Percentiles rank a stretch among this genome's conserved stretches.
phyloP scores from a whole-genome alignment of 2,888 invertebrate genomes.

The Tridacna gigas region DNA sequence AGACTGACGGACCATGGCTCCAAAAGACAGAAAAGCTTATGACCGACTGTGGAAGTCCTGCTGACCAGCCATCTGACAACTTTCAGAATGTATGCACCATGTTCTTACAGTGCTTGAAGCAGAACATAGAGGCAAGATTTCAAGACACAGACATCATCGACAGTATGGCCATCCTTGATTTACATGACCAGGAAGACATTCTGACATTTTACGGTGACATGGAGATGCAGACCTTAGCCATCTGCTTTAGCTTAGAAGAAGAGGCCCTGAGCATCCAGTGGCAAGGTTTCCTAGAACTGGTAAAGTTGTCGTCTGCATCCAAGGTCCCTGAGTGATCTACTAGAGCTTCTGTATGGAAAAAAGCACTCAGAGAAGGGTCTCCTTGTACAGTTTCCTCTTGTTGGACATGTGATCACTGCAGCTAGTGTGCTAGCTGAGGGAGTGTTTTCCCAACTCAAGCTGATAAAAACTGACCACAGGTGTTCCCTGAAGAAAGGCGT shows the following conservation, averaged over 20 bases:
- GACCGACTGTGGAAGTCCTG: constrained; percentile 10
- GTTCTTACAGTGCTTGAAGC: constrained; percentile 19
- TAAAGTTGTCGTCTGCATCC: background rate
- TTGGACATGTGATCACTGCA: constrained; percentile 11
- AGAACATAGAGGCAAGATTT: constrained; percentile 48
- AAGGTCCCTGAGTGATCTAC: background rate
- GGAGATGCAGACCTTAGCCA: constrained; percentile 36
- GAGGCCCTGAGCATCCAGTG: constrained; percentile 40
- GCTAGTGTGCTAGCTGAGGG: constrained; percentile 31
- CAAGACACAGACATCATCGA: constrained; percentile 49
- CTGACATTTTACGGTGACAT: constrained; percentile 29
- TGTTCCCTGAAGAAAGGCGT: constrained; percentile 22
- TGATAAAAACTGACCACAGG: constrained; percentile 42
- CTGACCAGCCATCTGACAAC: background rate
- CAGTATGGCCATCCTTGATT: constrained; percentile 39
- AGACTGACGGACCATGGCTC: constrained; percentile 41
- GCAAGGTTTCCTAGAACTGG: constrained; percentile 41
- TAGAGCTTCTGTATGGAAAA: constrained; percentile 9
- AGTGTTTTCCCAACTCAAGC: constrained; percentile 45
- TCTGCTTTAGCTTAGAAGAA: constrained; percentile 29
- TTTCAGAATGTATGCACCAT: constrained; percentile 9
- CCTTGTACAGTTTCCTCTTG: constrained; percentile 1
- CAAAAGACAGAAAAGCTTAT: constrained; percentile 24
- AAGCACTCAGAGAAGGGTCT: constrained; percentile 24
- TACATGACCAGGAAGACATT: constrained; percentile 10